These are phyloP conservation scores for Nyctibius grandis DNA, from an alignment of 2,797 vertebrate genomes.

Conservation along the genomic window DNA sequence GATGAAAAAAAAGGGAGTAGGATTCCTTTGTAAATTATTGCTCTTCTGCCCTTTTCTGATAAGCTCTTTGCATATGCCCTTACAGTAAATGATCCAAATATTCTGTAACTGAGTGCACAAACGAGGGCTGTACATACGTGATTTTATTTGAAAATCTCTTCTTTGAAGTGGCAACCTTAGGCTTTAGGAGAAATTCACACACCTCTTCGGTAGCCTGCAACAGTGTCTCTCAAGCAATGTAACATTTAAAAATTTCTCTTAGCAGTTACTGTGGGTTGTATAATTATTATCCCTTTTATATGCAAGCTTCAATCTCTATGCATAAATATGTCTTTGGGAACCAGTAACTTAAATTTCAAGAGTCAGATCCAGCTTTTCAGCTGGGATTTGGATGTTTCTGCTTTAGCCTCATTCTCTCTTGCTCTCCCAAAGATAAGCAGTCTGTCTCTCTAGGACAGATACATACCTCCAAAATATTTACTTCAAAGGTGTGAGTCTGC, in stretches of 20 bases:
- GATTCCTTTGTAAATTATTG: conserved; percentile 4
- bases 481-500: background rate
- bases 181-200: background rate
- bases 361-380: background rate
- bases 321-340: background rate
- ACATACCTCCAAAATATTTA: background rate
- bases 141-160: background rate
- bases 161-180: background rate
- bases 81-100: background rate
- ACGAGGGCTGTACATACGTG: background rate
- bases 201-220: background rate
- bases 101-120: background rate
- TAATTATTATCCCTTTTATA: background rate
- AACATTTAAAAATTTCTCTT: background rate
- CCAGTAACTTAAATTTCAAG: background rate
- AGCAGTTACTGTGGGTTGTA: background rate
- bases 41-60: conserved; percentile 31
- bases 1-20: background rate
- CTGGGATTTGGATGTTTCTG: background rate
- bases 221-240: background rate
- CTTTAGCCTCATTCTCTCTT: background rate
- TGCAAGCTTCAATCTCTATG: background rate
- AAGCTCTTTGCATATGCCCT: background rate
- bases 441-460: background rate
- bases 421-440: background rate